Evolutionary conservation across 2,113 vertebrate species (phyloP), one percentile per base, ranked within the genome.

Genomic region (Nothoprocta pentlandii): DNA sequence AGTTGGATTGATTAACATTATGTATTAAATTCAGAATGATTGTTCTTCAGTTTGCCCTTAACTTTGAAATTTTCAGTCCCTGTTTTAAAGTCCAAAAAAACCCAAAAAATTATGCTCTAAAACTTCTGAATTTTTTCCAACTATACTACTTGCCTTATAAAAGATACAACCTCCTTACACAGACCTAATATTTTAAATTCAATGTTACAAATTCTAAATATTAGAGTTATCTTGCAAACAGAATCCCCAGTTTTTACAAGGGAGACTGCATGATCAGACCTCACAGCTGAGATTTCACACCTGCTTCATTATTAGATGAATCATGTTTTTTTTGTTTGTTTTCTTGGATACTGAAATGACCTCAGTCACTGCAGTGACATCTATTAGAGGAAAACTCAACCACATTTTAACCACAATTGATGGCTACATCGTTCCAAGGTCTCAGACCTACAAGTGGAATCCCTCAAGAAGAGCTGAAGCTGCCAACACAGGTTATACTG

Each of bases 21-120:
- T 25, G 78, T 80, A 88, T 78, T 92, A 83, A 75, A 93, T 81
- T 92, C 86, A 92, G 47, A 92, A 26, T 25, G 34, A 39, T 78
- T 75, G 12, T 34, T 86, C 89, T 46, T 81, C 51, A 41, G 28
- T 51, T 22, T 83, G 25, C 30, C 56, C 71, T 86, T 81, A 89
- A 19, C 69, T 87, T 75, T 90, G 46, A 92, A 93, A 39, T 68
- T 84, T 90, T 54, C 66, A 75, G 16, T 6, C 21, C 1, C 39
- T 28, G 0, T 68, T 92, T 47, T 89, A 39, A 39, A 81, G 68
- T 25, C 8, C 34, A 34, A 34, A 77, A 28, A 74, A 62, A 83
- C 34, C 34, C 34, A 56, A 8, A 59, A 51, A 49, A 19, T 80
- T 36, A 26, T 73, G 10, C 2, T 5, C 12, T 51, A 88, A 80